A percentile compares a stretch with the other conserved stretches of the same genome.
Evolutionary conservation across 1,140 invertebrate genomes (phyloP).

Genomic region (Himalopsyche phryganea): DNA sequence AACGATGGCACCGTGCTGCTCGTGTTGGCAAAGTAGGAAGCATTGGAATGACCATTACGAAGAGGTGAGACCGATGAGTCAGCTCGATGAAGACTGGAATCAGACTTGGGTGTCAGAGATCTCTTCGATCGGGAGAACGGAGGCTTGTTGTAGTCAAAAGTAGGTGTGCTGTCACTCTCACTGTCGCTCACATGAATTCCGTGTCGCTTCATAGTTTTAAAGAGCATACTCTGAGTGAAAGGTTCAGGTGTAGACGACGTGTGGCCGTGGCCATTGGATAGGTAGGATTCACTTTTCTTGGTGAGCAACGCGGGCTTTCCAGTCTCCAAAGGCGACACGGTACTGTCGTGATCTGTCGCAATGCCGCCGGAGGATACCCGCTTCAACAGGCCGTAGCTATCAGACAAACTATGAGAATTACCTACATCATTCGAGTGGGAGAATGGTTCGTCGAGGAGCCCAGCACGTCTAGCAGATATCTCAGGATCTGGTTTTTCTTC

Average conservation of each 20-base stretch:
- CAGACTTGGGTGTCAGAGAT: conserved; percentile 17
- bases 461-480: neutral
- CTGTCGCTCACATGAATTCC: conserved; percentile 22
- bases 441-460: neutral
- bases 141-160: conserved; percentile 17
- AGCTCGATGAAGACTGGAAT: conserved; percentile 7
- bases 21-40: conserved; percentile 38
- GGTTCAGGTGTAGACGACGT: conserved; percentile 28
- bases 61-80: conserved; percentile 47
- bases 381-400: too few relatives aligned
- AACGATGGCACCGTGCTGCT: conserved; percentile 40
- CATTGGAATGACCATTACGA: conserved; percentile 46
- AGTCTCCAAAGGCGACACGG: conserved; percentile 16
- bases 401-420: too few relatives aligned
- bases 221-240: conserved; percentile 9
- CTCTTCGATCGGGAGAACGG: conserved; percentile 1
- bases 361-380: too few relatives aligned
- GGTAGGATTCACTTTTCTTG: conserved; percentile 18
- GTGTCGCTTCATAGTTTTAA: conserved; percentile 9
- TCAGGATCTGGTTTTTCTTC: neutral
- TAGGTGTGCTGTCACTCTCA: conserved; percentile 28
- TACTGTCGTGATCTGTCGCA: conserved; percentile 17
- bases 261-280: conserved; percentile 19
- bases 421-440: too few relatives aligned
- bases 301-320: neutral